Evolutionary conservation across 1,140 invertebrate species (phyloP), one percentile per base, ranked within the genome.

Genomic region (Streblospio benedicti): DNA sequence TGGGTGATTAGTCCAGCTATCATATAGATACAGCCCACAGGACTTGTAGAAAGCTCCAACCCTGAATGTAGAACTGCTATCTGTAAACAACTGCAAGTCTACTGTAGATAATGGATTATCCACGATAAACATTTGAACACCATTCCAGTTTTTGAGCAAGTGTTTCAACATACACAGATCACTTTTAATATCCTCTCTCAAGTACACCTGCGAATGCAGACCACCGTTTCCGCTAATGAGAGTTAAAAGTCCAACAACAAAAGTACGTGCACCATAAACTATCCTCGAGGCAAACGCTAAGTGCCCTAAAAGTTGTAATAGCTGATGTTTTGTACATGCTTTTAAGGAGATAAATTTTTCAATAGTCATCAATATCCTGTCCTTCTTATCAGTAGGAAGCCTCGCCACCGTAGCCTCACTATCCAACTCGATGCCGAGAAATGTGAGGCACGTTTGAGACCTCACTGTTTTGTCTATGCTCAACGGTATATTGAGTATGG

Each of bases 171-270:
- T 55, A 5, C 16, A 18, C n/a, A 54, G 16, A 54, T 54, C 52
- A 28, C 23, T 20, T 16, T 23, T 9, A 31, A 9, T 12, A 16
- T 54, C 28, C 2, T n/a, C 3, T 16, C 16, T 54, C 4, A 54
- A 23, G 9, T 23, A 12, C 20, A 54, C 28, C 30, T 31, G 20
- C 28, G 30, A 32, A 23, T 83, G 65, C 74, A 76, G 32, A 86
- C 80, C 79, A 84, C 79, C 69, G 76, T 23, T 69, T 81, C 47
- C 76, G 73, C 69, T 67, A 81, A 41, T 66, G 80, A 12, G 78
- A 79, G 67, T 77, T 77, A 47, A 70, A 70, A 52, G 77, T 75
- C 23, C 20, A 18, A 35, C 33, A 3, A 35, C 33, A 54, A 54
- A 54, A 31, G 28, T 31, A 12, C 52, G 1, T 4, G 12, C 52